These are phyloP conservation scores for Salticus scenicus DNA, from an alignment of 2,888 invertebrate species.

Conservation along the genomic window DNA sequence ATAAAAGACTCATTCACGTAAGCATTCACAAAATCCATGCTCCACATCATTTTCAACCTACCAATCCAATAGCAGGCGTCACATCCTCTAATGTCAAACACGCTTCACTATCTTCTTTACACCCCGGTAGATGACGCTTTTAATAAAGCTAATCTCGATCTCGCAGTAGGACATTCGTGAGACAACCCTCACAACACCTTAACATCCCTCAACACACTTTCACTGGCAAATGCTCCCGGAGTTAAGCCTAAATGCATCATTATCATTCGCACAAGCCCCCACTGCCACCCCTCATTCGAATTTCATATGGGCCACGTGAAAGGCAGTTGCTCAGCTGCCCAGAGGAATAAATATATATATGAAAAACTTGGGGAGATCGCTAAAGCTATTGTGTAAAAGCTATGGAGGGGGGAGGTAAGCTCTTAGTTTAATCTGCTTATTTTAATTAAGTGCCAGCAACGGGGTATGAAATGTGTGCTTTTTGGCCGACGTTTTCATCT, in stretches of 20 bases:
- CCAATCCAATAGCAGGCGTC: not conserved
- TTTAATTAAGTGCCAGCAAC: conserved; percentile 66
- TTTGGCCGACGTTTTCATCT: conserved; percentile 64
- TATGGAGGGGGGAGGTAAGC: not conserved
- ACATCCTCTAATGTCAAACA: not conserved
- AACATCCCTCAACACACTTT: conserved; percentile 51
- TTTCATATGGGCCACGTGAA: conserved; percentile 40
- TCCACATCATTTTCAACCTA: too few species aligned
- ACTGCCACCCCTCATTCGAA: conserved; percentile 45
- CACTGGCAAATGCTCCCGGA: not conserved
- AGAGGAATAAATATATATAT: conserved; percentile 33
- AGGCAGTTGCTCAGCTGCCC: conserved; percentile 17
- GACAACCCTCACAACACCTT: conserved; percentile 41
- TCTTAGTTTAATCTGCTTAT: conserved; percentile 61
- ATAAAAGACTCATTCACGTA: too few species aligned
- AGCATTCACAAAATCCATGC: too few species aligned
- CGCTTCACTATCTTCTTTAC: not conserved
- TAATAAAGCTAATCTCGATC: conserved; percentile 15
- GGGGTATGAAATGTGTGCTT: conserved; percentile 52
- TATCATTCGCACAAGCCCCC: conserved; percentile 5
- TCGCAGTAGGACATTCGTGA: conserved; percentile 19
- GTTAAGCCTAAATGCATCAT: conserved; percentile 53
- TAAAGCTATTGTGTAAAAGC: not conserved
- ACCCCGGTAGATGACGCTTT: conserved; percentile 6
- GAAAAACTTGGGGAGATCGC: not conserved